Conservation (phyloP, 2,113 vertebrate species). For the Antidorcas marsupialis region DNA sequence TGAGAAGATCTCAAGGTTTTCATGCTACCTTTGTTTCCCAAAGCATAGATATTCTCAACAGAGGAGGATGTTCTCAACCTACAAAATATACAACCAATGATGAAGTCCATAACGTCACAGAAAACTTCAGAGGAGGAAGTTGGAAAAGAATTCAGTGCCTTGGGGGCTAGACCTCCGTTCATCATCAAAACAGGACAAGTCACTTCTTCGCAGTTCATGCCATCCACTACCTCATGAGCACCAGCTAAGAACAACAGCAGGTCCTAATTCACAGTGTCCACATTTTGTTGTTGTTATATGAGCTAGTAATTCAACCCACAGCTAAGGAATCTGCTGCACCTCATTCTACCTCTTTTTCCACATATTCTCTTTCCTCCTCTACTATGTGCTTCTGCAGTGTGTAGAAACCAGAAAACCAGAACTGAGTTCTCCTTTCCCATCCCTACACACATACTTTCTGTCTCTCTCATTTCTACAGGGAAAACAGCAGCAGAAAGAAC, state of each 20-base stretch:
- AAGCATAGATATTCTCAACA: neutral
- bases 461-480: neutral
- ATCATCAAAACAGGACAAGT: neutral
- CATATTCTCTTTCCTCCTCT: neutral
- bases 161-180: neutral
- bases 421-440: neutral
- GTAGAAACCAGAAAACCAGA: neutral
- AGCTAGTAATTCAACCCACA: neutral
- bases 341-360: neutral
- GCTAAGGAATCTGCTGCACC: neutral
- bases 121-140: neutral
- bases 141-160: neutral
- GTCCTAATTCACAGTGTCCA: neutral
- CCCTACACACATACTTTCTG: neutral
- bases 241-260: neutral
- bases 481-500: neutral
- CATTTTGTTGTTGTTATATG: neutral
- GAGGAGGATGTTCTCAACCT: neutral
- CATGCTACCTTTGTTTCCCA: neutral
- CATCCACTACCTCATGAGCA: neutral
- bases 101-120: neutral
- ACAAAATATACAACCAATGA: neutral
- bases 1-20: neutral
- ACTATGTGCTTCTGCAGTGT: neutral
- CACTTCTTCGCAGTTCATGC: neutral